A percentile compares a stretch with the other conserved stretches of the same genome.
Evolutionary conservation across 1,140 invertebrate genomes (phyloP).

Genomic region (Papilio polyxenes): DNA sequence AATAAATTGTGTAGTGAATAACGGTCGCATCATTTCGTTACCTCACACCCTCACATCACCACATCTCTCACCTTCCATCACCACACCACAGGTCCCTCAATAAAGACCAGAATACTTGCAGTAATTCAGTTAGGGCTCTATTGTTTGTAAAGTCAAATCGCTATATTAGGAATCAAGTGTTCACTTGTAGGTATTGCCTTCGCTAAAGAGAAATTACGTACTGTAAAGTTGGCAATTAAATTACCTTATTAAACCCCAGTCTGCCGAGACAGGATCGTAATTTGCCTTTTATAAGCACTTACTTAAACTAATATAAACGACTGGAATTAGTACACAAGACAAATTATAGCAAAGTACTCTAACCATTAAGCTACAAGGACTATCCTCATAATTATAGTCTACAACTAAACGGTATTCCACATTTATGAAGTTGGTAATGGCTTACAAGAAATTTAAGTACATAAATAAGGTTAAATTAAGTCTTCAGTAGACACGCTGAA

Average conservation of each 20-base stretch:
- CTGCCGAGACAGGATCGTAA: no score
- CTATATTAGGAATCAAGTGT: no score
- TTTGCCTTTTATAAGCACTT: no score
- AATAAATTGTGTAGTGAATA: no score
- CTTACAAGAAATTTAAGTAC: slow-evolving; percentile 31
- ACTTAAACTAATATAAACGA: background rate
- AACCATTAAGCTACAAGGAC: background rate
- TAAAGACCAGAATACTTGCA: no score
- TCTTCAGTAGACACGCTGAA: slow-evolving; percentile 45
- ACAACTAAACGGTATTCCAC: background rate
- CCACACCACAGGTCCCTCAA: no score
- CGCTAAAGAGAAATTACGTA: background rate
- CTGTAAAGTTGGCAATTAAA: background rate
- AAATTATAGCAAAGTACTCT: background rate
- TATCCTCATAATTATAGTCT: background rate
- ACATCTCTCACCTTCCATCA: no score
- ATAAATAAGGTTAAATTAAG: slow-evolving; percentile 37
- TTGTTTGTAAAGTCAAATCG: no score
- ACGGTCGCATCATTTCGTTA: no score
- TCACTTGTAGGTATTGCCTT: no score
- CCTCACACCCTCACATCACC: no score
- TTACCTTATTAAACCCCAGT: background rate
- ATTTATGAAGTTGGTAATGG: slow-evolving; percentile 7
- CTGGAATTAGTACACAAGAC: background rate
- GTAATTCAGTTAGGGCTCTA: no score